phyloP scores from a whole-genome alignment of 2,113 vertebrate genomes.

The Calidris pygmaea region DNA sequence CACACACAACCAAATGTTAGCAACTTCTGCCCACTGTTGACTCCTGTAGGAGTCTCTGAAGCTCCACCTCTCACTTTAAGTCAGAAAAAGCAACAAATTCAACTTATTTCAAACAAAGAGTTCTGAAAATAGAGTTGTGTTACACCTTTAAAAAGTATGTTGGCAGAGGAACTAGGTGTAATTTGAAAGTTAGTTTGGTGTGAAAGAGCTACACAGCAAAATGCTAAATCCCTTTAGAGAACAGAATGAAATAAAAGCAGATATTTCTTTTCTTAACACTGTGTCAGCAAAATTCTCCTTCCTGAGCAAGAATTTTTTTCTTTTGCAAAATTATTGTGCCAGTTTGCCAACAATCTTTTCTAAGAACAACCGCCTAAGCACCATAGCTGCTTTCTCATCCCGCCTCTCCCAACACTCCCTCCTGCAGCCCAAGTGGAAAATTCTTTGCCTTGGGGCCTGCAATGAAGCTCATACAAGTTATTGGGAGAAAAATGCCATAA shows the following conservation, averaged over 20 bases:
- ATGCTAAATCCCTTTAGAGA: conserved; percentile 65
- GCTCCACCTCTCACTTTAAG: neutral
- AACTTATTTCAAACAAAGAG: neutral
- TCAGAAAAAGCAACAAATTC: neutral
- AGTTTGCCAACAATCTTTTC: conserved; percentile 63
- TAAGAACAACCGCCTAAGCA: conserved; percentile 61
- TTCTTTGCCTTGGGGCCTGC: conserved; percentile 57
- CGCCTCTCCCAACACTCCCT: conserved; percentile 70
- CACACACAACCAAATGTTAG: neutral
- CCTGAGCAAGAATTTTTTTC: conserved; percentile 45
- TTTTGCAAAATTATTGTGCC: conserved; percentile 31
- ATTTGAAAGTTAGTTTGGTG: conserved; percentile 29
- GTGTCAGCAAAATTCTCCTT: conserved; percentile 68
- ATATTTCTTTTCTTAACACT: conserved; percentile 48
- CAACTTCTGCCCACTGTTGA: neutral
- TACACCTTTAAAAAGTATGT: conserved; percentile 22
- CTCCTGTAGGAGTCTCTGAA: neutral
- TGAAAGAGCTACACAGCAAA: conserved; percentile 43
- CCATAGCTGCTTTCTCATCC: conserved; percentile 62
- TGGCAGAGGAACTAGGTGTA: conserved; percentile 10
- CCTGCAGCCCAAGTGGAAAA: conserved; percentile 49
- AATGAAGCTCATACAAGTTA: conserved; percentile 29
- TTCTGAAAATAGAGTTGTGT: neutral
- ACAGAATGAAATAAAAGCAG: conserved; percentile 54
- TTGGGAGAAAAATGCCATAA: neutral